Percentiles rank a stretch among this genome's conserved stretches.
Conservation (phyloP, 2,113 vertebrate species). For the Noturus placidus region DNA sequence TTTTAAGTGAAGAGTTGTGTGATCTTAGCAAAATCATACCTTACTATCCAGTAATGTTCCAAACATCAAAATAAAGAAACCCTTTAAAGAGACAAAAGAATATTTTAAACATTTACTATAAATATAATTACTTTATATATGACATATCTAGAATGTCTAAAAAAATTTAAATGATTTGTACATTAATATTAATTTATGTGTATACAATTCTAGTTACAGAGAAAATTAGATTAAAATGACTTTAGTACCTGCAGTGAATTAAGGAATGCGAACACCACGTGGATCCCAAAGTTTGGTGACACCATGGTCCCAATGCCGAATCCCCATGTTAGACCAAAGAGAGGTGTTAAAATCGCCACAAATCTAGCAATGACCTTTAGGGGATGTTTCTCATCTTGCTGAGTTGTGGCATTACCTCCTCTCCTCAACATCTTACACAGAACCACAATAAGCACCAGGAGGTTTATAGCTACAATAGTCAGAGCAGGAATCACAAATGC, state of each 20-base stretch:
- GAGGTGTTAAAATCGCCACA: conserved; percentile 31
- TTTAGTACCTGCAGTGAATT: conserved; percentile 35
- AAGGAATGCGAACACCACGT: conserved; percentile 11
- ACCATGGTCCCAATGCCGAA: conserved; percentile 40
- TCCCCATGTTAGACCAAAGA: conserved; percentile 38
- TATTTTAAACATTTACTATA: not conserved
- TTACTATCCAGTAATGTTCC: conserved; percentile 27
- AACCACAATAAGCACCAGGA: conserved; percentile 78
- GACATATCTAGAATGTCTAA: not conserved
- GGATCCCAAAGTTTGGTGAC: not conserved
- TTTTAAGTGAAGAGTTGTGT: not conserved
- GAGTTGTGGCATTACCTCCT: conserved; percentile 57
- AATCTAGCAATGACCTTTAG: conserved; percentile 32
- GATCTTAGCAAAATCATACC: not conserved
- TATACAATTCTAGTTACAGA: not conserved
- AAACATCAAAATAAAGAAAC: conserved; percentile 38
- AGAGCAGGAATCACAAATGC: conserved; percentile 82
- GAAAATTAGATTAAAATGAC: not conserved
- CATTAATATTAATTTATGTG: not conserved
- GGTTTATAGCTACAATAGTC: conserved; percentile 77
- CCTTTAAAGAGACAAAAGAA: not conserved
- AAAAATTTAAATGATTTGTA: not conserved
- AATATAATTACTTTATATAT: not conserved
- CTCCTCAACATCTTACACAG: conserved; percentile 77
- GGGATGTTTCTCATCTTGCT: conserved; percentile 56